Evolutionary conservation across 1,140 invertebrate species (phyloP), one percentile per base, ranked within the genome.

Genomic region (Mizuhopecten yessoensis): DNA sequence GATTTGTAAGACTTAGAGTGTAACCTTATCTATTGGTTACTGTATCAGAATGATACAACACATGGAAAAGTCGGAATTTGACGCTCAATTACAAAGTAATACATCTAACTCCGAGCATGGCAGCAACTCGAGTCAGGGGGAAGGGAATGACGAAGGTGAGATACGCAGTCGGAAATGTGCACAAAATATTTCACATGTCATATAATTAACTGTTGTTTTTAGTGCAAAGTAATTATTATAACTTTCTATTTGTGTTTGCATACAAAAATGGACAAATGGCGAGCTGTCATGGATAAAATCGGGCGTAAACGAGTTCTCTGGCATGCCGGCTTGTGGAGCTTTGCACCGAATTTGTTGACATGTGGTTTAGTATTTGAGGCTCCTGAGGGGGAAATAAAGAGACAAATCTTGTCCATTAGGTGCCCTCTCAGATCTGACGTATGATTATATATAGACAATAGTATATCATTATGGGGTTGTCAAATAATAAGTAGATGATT

Each of bases 151-250:
- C 57, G 57, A 75, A 75, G 57, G 57, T 75, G 57, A 75, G 57
- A 75, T 75, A 75, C 57, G n/a, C 57, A 75, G 57, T 75, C 57
- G 57, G 57, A 75, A 75, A 75, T 75, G 57, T 75, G 57, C 57
- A 75, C 57, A 75, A 75, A 75, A 75, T 75, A 75, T 75, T 75
- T 29, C 57, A 75, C 23, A 29, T 0, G 57, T 29, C 23, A n/a
- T 75, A 29, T 75, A 75, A 75, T 75, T n/a, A 75, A 29, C 57
- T n/a, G 23, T n/a, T 75, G n/a, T 75, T 75, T 29, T 75, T 75
- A 75, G n/a, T 75, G 57, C 57, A 75, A 75, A 29, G 57, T 75
- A 75, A 29, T 1, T 29, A 75, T n/a, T 75, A 29, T 75, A 11
- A 1, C 57, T 75, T 75, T 29, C 0, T 7, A 17, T 75, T 0